Evolutionary conservation across 37 sponge, comb jelly and placozoan genomes (phyloP).

Genomic region (Aplysina aerophoba): DNA sequence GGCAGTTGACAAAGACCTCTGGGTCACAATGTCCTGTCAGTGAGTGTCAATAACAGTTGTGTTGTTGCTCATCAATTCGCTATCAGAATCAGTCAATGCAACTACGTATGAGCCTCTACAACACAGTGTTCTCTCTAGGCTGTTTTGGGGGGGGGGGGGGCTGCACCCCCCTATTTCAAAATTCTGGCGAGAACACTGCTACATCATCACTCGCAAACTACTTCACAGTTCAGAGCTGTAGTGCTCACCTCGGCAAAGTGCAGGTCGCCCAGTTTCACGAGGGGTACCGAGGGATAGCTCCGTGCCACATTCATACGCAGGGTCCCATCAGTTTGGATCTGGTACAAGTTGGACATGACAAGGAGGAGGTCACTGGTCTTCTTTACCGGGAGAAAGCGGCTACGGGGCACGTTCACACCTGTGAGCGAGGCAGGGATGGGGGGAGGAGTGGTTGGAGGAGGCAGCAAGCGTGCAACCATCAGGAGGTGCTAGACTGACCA

Average conservation of each 20-base stretch:
- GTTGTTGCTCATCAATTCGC: too few species aligned
- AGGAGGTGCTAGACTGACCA: slow-evolving; percentile 49
- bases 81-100: too few species aligned
- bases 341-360: slow-evolving; percentile 93
- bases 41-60: too few species aligned
- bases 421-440: not conserved
- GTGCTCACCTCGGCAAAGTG: slow-evolving; percentile 81
- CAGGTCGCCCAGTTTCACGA: slow-evolving; percentile 92
- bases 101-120: too few species aligned
- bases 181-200: too few species aligned
- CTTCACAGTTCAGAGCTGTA: too few species aligned
- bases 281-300: slow-evolving; percentile 79
- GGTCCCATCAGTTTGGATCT: slow-evolving; percentile 60
- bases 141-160: too few species aligned
- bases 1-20: too few species aligned
- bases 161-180: too few species aligned
- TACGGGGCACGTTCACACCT: slow-evolving; percentile 94
- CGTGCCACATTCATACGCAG: slow-evolving; percentile 78
- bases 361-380: slow-evolving; percentile 91
- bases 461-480: not conserved
- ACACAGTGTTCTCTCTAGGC: too few species aligned
- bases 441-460: not conserved
- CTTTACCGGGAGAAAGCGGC: slow-evolving; percentile 96
- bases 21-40: too few species aligned
- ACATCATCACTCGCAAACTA: too few species aligned